Base-by-base conservation (phyloP, 2,113 vertebrate genomes). In the Leptodactylus fuscus region DNA sequence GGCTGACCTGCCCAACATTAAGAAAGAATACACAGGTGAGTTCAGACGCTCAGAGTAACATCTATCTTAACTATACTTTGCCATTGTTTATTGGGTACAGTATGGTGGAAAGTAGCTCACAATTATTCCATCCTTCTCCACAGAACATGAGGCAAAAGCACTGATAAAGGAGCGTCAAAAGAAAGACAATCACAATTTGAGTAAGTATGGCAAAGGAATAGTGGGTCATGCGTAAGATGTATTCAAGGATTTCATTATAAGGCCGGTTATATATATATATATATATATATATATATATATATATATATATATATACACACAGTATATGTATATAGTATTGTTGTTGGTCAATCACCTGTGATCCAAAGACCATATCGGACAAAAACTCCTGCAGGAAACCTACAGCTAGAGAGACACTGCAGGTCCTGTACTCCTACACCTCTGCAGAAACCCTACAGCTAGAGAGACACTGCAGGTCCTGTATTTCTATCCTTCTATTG, bases 131-230 rank as follows among this genome's bases (percentile, higher is more conserved):
- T 53, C 6, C 16, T 62, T n/a, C 22, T 55, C 32, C 32, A 27
- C 75, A 97, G 96, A 96, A 27, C 92, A 91, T 0, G 96, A 96
- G 51, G 88, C 92, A 11, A 97, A 97, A 90, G 94, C 95, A 13
- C 79, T 97, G 51, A 90, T 96, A 51, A 97, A 97, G 89, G 96
- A 97, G 48, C 89, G 96, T 7, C 96, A 97, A 90, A 97, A 97
- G 90, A 97, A 97, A 85, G 96, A 97, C 93, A 97, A 96, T 89
- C 96, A 97, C 90, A 97, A 97, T 89, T 92, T 96, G 15, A 97
- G 96, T 97, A 91, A 95, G 96, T 94, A 48, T 15, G 38, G 9
- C 10, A 29, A 4, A 16, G 15, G 58, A 24, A 24, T 4, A 8
- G n/a, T 24, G n/a, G 9, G 55, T 24, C n/a, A 24, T 24, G 55